A percentile compares a stretch with the other conserved stretches of the same genome.
Conservation (phyloP, 2,113 vertebrate genomes). For the Erpornis zantholeuca region DNA sequence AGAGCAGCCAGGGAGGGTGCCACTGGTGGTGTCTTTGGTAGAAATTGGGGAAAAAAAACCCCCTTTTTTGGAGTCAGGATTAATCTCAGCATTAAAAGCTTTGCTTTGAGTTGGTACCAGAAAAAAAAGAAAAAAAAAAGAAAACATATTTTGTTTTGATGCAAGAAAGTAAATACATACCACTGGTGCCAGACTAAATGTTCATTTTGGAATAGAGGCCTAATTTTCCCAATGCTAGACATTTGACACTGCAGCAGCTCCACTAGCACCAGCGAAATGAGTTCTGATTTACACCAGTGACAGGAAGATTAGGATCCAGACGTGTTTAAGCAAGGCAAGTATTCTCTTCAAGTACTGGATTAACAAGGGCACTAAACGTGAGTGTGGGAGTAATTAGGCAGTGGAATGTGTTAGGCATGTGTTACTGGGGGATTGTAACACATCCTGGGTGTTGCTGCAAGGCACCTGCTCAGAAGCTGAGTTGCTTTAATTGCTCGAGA, state of each 20-base stretch:
- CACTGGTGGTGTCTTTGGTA: not conserved
- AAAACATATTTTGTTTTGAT: not conserved
- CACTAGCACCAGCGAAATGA: not conserved
- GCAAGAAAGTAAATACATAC: slow-evolving; percentile 31
- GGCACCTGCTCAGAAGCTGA: slow-evolving; percentile 18
- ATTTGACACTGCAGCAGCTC: not conserved
- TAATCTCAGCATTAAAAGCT: slow-evolving; percentile 38
- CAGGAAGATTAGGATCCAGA: not conserved
- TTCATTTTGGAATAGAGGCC: not conserved
- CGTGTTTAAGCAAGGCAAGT: slow-evolving; percentile 36
- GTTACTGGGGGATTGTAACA: slow-evolving; percentile 18
- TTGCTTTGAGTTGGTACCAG: slow-evolving; percentile 43
- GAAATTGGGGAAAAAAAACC: not conserved
- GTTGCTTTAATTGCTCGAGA: not conserved
- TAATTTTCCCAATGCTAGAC: not conserved
- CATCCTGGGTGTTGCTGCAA: not conserved
- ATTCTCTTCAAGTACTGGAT: slow-evolving; percentile 41
- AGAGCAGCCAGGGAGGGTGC: not conserved
- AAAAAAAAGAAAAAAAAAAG: not conserved
- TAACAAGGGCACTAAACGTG: slow-evolving; percentile 58
- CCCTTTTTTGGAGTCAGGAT: not conserved
- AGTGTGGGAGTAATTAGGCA: slow-evolving; percentile 60
- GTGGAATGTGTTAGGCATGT: slow-evolving; percentile 18
- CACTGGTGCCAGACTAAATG: slow-evolving; percentile 42
- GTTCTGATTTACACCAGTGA: not conserved